Conservation (phyloP, 1,140 invertebrate genomes). For the Chionoecetes opilio region DNA sequence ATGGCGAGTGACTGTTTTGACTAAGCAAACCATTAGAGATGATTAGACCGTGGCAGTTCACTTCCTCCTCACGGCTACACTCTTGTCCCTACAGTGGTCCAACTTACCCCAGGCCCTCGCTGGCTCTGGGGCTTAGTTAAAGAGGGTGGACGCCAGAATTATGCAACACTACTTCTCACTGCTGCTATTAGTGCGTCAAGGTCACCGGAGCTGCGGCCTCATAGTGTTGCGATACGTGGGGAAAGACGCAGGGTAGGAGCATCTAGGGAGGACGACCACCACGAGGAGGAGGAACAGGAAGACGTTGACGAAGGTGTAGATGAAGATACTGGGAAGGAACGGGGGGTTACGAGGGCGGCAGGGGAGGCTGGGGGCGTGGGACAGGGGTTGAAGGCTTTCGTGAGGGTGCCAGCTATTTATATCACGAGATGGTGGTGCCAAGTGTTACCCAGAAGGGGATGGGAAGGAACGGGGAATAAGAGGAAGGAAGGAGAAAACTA, state of each 20-base stretch:
- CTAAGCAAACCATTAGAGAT: no score
- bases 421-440: background rate
- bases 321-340: background rate
- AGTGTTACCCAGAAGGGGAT: background rate
- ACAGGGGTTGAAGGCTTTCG: background rate
- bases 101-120: background rate
- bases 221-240: background rate
- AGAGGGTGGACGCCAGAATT: background rate
- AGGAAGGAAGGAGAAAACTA: background rate
- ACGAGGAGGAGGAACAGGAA: background rate
- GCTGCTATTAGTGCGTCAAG: conserved; percentile 11
- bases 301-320: background rate
- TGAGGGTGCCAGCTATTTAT: conserved; percentile 16
- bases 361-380: background rate
- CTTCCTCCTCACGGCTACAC: background rate
- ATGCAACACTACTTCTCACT: background rate
- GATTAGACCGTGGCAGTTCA: background rate
- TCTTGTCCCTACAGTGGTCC: background rate
- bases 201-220: background rate
- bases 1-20: no score
- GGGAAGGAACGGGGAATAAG: background rate
- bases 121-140: background rate
- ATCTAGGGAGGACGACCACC: no score
- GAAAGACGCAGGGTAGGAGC: background rate
- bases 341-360: background rate